These are phyloP conservation scores for Thinocorus orbignyianus DNA, from an alignment of 2,113 vertebrate genomes.

Conservation along the genomic window DNA sequence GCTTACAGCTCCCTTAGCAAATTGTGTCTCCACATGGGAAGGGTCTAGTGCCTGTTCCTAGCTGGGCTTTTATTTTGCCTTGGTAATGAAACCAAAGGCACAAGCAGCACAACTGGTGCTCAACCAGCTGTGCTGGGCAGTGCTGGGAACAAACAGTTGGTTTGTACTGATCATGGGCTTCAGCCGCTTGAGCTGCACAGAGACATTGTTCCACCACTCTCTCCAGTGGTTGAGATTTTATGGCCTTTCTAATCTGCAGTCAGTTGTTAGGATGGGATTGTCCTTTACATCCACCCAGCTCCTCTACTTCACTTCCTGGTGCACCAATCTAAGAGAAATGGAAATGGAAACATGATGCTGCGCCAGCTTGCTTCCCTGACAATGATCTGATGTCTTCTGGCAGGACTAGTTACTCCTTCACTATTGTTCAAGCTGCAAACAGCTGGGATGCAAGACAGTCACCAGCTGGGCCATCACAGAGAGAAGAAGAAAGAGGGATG, in stretches of 20 bases:
- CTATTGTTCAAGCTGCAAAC: not conserved
- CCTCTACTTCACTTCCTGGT: not conserved
- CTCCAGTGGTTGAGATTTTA: not conserved
- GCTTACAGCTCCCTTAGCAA: not conserved
- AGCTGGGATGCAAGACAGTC: not conserved
- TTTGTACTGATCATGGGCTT: fast-evolving
- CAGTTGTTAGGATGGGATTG: not conserved
- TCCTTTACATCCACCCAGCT: not conserved
- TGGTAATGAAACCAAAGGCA: not conserved
- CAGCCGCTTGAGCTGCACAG: not conserved
- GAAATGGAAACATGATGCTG: not conserved
- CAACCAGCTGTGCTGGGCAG: not conserved
- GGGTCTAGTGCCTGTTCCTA: not conserved
- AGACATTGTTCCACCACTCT: not conserved
- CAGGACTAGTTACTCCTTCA: not conserved
- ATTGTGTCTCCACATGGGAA: not conserved
- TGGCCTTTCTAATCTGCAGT: not conserved
- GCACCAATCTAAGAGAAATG: not conserved
- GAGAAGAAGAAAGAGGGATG: not conserved
- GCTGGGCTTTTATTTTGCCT: not conserved
- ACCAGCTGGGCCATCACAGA: not conserved
- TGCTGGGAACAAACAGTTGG: not conserved
- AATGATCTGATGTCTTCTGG: not conserved
- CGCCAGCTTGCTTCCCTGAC: not conserved
- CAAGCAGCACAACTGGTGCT: not conserved